phyloP scores from a whole-genome alignment of 2,797 vertebrate genomes.

The Sebastes umbrosus region DNA sequence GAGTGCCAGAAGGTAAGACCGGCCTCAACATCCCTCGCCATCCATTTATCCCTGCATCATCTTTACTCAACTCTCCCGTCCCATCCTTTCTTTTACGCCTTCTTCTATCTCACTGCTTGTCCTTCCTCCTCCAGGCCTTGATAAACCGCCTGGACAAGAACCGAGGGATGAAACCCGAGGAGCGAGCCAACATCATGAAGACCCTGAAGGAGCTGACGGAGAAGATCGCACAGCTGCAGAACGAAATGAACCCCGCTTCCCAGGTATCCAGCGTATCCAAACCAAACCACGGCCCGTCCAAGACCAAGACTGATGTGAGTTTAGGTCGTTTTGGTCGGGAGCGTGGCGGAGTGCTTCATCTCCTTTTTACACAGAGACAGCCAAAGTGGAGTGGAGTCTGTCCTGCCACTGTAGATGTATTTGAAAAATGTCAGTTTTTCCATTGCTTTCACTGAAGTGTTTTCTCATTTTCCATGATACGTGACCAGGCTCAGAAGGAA shows the following conservation, averaged over 20 bases:
- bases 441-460: background rate
- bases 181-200: slow-evolving; percentile 96
- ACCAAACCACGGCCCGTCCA: slow-evolving; percentile 82
- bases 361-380: background rate
- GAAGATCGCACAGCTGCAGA: slow-evolving; percentile 94
- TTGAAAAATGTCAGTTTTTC: background rate
- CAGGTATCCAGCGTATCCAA: slow-evolving; percentile 76
- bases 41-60: background rate
- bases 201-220: slow-evolving; percentile 94
- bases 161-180: slow-evolving; percentile 92
- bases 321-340: background rate
- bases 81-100: background rate
- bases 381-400: background rate
- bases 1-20: slow-evolving; percentile 94
- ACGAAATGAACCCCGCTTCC: slow-evolving; percentile 87
- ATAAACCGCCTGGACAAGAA: slow-evolving; percentile 97
- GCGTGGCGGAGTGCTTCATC: background rate
- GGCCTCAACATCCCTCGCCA: rapidly evolving
- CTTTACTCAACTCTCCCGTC: too few relatives aligned
- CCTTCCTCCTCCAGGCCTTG: slow-evolving; percentile 82
- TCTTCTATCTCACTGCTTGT: background rate
- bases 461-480: background rate
- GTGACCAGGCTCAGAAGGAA: slow-evolving; percentile 92
- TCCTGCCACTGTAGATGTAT: background rate
- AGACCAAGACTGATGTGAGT: slow-evolving; percentile 93